A percentile compares a stretch with the other conserved stretches of the same genome.
These are phyloP conservation scores for Xiphias gladius DNA, from an alignment of 2,113 vertebrate species.

Conservation along the genomic window DNA sequence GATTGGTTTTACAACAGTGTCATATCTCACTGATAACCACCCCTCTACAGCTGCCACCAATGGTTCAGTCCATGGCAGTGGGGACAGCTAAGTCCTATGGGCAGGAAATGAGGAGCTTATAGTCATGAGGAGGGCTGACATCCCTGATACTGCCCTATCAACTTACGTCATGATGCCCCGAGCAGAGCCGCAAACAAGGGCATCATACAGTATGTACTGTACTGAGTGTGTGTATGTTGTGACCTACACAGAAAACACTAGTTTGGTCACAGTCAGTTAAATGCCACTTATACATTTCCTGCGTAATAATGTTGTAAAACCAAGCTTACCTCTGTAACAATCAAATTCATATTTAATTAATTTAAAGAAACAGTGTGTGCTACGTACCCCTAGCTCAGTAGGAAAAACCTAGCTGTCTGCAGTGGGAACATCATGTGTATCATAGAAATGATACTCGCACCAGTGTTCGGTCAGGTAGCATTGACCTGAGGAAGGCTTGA, in stretches of 20 bases:
- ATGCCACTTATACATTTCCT: neutral
- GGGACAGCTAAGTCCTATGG: slow-evolving; percentile 51
- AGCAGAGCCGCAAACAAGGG: slow-evolving; percentile 30
- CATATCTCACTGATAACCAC: neutral
- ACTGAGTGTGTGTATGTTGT: slow-evolving; percentile 1
- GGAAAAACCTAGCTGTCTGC: neutral
- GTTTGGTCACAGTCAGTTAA: neutral
- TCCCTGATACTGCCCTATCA: slow-evolving; percentile 34
- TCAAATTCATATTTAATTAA: neutral
- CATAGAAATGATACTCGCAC: neutral
- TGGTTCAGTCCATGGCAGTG: slow-evolving; percentile 27
- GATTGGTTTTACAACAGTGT: neutral
- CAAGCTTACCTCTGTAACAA: neutral
- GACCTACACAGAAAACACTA: neutral
- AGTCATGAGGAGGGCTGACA: slow-evolving; percentile 35
- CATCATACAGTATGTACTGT: neutral
- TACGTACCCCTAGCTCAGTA: neutral
- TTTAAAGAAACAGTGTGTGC: neutral
- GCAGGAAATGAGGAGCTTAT: slow-evolving; percentile 38
- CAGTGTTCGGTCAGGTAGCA: neutral
- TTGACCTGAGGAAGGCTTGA: neutral
- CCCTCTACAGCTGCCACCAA: slow-evolving; percentile 19
- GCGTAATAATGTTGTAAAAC: neutral
- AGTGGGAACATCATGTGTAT: neutral
- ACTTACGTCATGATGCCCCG: slow-evolving; percentile 35